These are phyloP conservation scores for Limanda limanda DNA, from an alignment of 2,113 vertebrate species.

Conservation along the genomic window DNA sequence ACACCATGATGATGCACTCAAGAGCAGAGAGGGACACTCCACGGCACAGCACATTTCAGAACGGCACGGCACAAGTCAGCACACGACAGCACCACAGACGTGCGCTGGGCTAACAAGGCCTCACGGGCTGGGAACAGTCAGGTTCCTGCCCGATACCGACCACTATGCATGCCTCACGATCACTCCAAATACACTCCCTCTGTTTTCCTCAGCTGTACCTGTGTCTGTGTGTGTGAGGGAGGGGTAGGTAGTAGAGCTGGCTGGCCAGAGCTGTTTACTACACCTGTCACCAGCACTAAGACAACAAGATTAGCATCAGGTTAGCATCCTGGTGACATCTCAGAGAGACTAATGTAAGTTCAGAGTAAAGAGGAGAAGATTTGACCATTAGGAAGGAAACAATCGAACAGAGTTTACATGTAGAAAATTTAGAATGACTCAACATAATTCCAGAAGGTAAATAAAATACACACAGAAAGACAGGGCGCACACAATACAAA, in stretches of 20 bases:
- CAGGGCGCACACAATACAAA: constrained; percentile 21
- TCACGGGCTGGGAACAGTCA: constrained; percentile 62
- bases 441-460: constrained; percentile 21
- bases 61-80: constrained; percentile 77
- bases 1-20: constrained; percentile 69
- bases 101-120: constrained; percentile 71
- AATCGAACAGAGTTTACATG: constrained; percentile 28
- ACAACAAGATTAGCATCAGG: constrained; percentile 82
- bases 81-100: constrained; percentile 76
- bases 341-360: constrained; percentile 57
- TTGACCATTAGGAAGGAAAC: constrained; percentile 38
- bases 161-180: constrained; percentile 74
- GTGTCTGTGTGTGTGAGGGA: constrained; percentile 74
- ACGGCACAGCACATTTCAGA: constrained; percentile 71
- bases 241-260: constrained; percentile 66
- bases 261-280: constrained; percentile 79
- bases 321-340: constrained; percentile 73
- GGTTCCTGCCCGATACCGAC: constrained; percentile 61
- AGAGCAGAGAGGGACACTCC: constrained; percentile 72
- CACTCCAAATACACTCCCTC: constrained; percentile 75
- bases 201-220: constrained; percentile 75
- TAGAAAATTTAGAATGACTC: constrained; percentile 34
- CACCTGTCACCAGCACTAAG: constrained; percentile 83
- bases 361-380: constrained; percentile 53
- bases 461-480: constrained; percentile 12